Evolutionary conservation across 2,113 vertebrate genomes (phyloP).

Genomic region (Canis aureus): DNA sequence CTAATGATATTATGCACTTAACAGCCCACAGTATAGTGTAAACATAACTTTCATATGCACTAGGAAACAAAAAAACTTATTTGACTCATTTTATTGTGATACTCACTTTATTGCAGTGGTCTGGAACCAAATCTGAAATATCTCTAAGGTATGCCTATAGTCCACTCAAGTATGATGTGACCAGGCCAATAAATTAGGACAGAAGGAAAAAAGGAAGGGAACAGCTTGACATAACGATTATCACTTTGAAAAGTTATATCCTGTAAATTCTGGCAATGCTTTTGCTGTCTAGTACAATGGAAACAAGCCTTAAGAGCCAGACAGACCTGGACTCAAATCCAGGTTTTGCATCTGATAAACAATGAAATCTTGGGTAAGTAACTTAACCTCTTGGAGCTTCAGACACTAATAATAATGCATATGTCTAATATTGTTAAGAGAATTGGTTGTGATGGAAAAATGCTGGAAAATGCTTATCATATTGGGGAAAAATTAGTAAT

Average conservation of each 20-base stretch:
- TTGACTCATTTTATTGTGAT: not conserved
- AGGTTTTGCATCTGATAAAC: not conserved
- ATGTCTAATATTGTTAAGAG: not conserved
- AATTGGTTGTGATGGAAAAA: not conserved
- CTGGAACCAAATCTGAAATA: not conserved
- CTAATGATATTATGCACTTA: not conserved
- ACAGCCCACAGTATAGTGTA: not conserved
- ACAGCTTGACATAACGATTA: not conserved
- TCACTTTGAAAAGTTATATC: not conserved
- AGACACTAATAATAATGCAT: not conserved
- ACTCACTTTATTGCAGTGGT: too few species aligned
- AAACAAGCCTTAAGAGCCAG: not conserved
- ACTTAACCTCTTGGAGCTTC: not conserved
- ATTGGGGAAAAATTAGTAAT: not conserved
- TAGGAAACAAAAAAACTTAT: not conserved
- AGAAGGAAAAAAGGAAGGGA: not conserved
- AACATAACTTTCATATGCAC: not conserved
- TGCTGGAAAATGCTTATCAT: not conserved
- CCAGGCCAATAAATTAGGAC: not conserved
- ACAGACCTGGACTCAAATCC: not conserved
- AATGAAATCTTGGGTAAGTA: not conserved
- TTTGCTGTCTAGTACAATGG: not conserved
- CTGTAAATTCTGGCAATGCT: not conserved
- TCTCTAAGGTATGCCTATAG: not conserved
- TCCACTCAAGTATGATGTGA: not conserved